phyloP scores from a whole-genome alignment of 2,888 invertebrate genomes.

The Erynnis tages region DNA sequence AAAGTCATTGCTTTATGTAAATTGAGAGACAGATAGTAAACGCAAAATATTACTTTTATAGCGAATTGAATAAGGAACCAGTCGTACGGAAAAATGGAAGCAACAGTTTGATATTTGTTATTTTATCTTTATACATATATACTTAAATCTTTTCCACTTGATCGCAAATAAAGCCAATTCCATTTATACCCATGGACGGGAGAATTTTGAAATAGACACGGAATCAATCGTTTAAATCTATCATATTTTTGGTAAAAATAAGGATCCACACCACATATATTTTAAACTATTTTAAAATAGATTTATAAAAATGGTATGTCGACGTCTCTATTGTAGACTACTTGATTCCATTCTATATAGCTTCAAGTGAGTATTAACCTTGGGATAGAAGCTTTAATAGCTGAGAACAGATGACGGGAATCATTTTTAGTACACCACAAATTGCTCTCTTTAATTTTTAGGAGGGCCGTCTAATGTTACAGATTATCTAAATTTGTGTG shows the following conservation, averaged over 20 bases:
- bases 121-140: conserved; percentile 19
- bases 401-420: conserved; percentile 1
- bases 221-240: no score
- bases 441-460: conserved; percentile 1
- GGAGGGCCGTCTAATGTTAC: not conserved
- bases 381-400: not conserved
- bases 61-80: conserved; percentile 5
- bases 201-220: no score
- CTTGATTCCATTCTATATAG: no score
- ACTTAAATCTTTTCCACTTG: conserved; percentile 12
- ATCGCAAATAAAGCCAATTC: conserved; percentile 14
- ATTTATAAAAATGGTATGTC: no score
- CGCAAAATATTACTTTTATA: conserved; percentile 4
- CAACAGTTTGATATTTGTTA: conserved; percentile 17
- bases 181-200: not conserved
- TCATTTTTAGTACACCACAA: not conserved
- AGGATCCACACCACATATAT: no score
- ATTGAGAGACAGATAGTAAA: not conserved
- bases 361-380: not conserved
- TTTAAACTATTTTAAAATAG: no score
- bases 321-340: no score
- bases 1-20: not conserved
- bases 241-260: no score
- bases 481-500: not conserved
- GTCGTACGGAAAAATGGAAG: conserved; percentile 7